Base-by-base conservation (phyloP, 2,797 vertebrate species). In the Lepilemur septentrionalis region DNA sequence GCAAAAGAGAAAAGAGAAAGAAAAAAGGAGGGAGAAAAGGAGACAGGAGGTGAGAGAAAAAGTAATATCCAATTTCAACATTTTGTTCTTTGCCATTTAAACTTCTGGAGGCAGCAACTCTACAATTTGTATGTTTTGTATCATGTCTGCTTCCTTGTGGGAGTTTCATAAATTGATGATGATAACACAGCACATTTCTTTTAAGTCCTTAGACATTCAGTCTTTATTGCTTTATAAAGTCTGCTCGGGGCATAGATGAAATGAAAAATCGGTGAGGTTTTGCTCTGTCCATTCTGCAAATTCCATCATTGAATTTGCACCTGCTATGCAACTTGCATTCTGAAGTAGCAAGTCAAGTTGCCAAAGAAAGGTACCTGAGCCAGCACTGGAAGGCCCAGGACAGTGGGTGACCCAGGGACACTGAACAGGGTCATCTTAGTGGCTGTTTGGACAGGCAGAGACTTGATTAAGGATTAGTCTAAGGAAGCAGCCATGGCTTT, bases 121-220 rank as follows among this genome's bases (percentile, higher is more conserved):
- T 65, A 50, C 89, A 65, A 46, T 96, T 88, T 96, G 96, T 96
- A 73, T 82, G 93, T 96, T 97, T 96, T 90, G 87, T 92, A 92
- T 91, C 81, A 1, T 88, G 91, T 88, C 83, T 94, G 50, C 84
- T 97, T 96, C 94, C 97, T 96, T 92, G 92, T 96, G 97, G 97
- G 97, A 96, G 90, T 96, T 97, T 96, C 97, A 97, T 96, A 97
- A 97, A 96, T 94, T 97, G 97, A 97, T 97, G 96, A 97, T 97
- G 97, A 94, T 97, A 98, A 96, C 95, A 69, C 59, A 96, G 93
- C 84, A 82, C 84, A 90, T 97, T 98, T 97, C 96, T 96, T 96
- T 96, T 94, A 97, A 96, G 94, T 97, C 94, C 97, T 97, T 92
- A 93, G 96, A 97, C 97, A 92, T 95, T 95, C 86, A 61, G 94